These are phyloP conservation scores for Gephyroberyx darwinii DNA, from an alignment of 2,797 vertebrate genomes.

Conservation along the genomic window DNA sequence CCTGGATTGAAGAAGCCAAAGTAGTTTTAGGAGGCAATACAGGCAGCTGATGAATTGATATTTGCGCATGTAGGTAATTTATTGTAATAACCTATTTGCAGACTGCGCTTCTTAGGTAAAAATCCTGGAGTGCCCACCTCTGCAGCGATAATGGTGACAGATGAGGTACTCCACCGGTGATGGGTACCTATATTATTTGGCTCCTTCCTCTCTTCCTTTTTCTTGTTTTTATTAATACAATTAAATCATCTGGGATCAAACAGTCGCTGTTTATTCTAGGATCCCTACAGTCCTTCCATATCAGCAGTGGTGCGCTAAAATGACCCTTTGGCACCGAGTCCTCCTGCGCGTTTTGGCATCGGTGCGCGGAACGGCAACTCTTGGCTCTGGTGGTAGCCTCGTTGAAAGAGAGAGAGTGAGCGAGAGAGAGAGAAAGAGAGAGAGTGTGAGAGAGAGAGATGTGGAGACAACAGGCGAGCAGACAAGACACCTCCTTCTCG, in stretches of 20 bases:
- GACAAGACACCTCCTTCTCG: conserved; percentile 81
- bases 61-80: conserved; percentile 38
- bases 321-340: conserved; percentile 82
- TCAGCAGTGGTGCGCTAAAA: conserved; percentile 75
- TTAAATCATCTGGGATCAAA: conserved; percentile 63
- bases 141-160: conserved; percentile 65
- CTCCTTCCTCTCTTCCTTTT: conserved; percentile 35
- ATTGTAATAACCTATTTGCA: conserved; percentile 49
- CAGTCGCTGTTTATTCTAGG: conserved; percentile 58
- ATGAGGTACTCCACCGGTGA: conserved; percentile 58
- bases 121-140: conserved; percentile 74
- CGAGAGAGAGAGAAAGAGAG: conserved; percentile 50
- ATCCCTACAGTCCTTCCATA: conserved; percentile 84
- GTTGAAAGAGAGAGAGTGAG: conserved; percentile 56
- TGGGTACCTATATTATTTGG: conserved; percentile 40
- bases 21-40: conserved; percentile 51
- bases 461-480: conserved; percentile 76
- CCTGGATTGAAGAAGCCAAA: conserved; percentile 70
- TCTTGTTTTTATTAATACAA: conserved; percentile 47
- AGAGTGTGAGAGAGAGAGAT: conserved; percentile 72
- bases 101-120: conserved; percentile 20
- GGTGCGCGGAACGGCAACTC: conserved; percentile 89
- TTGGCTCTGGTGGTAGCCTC: conserved; percentile 82
- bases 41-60: conserved; percentile 24
- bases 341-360: conserved; percentile 84